phyloP scores from a whole-genome alignment of 2,888 invertebrate species.

The Apocheima hispidaria region DNA sequence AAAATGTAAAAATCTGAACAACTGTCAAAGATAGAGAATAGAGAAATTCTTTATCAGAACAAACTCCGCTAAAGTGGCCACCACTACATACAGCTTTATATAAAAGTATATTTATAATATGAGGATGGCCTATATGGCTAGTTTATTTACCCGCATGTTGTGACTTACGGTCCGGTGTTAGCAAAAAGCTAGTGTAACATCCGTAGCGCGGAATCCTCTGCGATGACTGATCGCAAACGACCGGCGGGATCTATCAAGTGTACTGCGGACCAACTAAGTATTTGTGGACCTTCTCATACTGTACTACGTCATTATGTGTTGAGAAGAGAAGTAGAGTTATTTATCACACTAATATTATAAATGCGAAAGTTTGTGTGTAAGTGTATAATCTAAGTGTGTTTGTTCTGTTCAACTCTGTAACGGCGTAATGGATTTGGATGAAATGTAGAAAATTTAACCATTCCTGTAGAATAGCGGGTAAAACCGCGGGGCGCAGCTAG shows the following conservation, averaged over 20 bases:
- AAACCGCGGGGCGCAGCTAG: no score
- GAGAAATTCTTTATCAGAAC: not conserved
- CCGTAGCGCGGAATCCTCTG: slow-evolving; percentile 52
- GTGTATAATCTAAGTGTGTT: no score
- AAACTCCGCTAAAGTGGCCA: not conserved
- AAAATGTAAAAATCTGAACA: no score
- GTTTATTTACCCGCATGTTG: slow-evolving; percentile 52
- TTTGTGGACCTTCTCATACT: slow-evolving; percentile 8
- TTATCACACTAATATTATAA: no score
- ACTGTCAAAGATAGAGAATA: not conserved
- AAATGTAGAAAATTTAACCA: no score
- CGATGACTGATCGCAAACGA: slow-evolving; percentile 57
- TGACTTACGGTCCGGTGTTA: slow-evolving; percentile 50
- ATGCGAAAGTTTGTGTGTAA: no score
- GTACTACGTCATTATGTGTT: no score
- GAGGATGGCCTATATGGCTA: not conserved
- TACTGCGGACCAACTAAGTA: slow-evolving; percentile 30
- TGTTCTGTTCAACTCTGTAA: no score
- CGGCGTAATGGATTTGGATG: no score
- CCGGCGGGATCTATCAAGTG: slow-evolving; percentile 58
- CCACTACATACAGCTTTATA: not conserved
- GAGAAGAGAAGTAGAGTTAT: no score
- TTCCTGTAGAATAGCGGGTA: no score
- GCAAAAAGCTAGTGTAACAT: slow-evolving; percentile 55
- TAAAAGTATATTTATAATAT: no score